Evolutionary conservation across 2,113 vertebrate genomes (phyloP).

Genomic region (Melierax canorus): DNA sequence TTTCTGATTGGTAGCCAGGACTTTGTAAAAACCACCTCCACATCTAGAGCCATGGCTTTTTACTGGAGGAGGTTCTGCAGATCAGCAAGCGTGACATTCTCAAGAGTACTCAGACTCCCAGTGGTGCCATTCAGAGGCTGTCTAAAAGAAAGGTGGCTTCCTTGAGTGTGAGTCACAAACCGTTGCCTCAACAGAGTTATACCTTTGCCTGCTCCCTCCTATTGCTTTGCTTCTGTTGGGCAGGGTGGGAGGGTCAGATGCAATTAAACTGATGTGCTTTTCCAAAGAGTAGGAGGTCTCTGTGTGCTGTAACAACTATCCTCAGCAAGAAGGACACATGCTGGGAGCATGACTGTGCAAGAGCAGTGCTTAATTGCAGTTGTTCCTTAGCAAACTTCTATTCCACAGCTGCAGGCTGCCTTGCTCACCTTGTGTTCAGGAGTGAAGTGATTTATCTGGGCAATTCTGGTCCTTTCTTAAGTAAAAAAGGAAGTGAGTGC

Average conservation of each 20-base stretch:
- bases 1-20: neutral
- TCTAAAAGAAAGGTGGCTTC: neutral
- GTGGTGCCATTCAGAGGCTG: neutral
- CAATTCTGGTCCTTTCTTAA: neutral
- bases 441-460: neutral
- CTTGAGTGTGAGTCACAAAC: neutral
- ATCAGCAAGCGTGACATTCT: rapidly evolving
- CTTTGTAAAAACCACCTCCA: neutral
- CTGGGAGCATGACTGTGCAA: neutral
- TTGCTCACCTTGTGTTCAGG: neutral
- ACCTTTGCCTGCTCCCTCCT: neutral
- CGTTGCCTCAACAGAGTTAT: neutral
- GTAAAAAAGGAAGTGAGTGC: neutral
- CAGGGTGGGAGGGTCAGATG: neutral
- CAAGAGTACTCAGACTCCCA: rapidly evolving
- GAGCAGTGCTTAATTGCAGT: neutral
- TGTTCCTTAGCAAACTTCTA: neutral
- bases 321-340: neutral
- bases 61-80: neutral
- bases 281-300: neutral
- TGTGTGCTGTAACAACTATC: neutral
- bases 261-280: rapidly evolving
- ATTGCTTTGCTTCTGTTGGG: neutral
- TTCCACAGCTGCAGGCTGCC: neutral
- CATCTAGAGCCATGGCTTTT: neutral